A percentile compares a stretch with the other conserved stretches of the same genome.
Evolutionary conservation across 2,797 vertebrate genomes (phyloP).

Genomic region (Microctenopoma lineatum): DNA sequence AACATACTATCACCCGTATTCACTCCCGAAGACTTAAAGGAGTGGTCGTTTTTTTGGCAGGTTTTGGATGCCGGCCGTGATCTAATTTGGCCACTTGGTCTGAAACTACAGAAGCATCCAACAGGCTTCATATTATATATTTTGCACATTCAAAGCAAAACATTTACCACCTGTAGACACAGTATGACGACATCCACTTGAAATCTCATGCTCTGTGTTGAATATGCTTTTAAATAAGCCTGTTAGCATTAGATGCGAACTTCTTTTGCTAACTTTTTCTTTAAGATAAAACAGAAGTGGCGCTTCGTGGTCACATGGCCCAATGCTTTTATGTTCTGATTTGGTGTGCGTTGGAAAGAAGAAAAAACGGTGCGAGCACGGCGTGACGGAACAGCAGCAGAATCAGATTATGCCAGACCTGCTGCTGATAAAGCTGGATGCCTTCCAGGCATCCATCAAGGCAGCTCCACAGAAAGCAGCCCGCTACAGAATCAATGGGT

Average conservation of each 20-base stretch:
- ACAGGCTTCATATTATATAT: background rate
- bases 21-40: constrained; percentile 3
- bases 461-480: constrained; percentile 50
- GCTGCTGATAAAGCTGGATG: constrained; percentile 73
- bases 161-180: background rate
- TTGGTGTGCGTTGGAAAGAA: background rate
- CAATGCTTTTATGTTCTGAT: background rate
- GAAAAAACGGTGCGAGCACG: constrained; percentile 13
- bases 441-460: constrained; percentile 67
- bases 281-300: too few species aligned
- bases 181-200: too few species aligned
- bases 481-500: constrained; percentile 74
- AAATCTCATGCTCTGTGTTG: too few species aligned
- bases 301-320: too few species aligned
- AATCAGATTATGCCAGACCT: constrained; percentile 48
- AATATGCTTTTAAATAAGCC: too few species aligned
- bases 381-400: constrained; percentile 48
- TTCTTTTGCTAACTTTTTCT: too few species aligned
- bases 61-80: background rate
- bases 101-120: too few species aligned
- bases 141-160: background rate
- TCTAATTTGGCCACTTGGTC: background rate
- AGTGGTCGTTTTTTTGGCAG: background rate
- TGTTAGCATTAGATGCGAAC: too few species aligned
- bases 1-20: constrained; percentile 1